Evolutionary conservation across 2,888 invertebrate species (phyloP), one percentile per base, ranked within the genome.

Genomic region (Myopa tessellatipennis): DNA sequence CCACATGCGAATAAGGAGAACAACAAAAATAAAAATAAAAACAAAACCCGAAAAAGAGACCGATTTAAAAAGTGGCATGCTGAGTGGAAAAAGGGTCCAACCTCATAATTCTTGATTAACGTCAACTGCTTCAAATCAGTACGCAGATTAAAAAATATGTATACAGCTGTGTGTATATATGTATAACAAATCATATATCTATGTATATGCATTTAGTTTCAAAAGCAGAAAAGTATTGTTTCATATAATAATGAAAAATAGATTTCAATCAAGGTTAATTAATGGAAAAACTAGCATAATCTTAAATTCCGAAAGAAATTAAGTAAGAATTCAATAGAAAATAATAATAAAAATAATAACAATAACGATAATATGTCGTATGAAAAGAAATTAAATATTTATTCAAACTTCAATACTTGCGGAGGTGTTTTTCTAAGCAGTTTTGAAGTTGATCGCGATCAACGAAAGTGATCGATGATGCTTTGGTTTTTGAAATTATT

Each of bases 11-110:
- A 16, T 36, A 55, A 74, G 52, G 55, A n/a, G 34, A 68, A 36
- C n/a, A 67, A 75, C 67, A 60, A 45, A 16, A 60, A 69, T 12
- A 75, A 68, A 68, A 75, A 40, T 38, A 16, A 18, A 55, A 36
- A 55, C 36, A 40, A 50, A 75, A 75, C 50, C 18, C 34, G 52
- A 38, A 67, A 67, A 68, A 75, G 65, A 75, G 52, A 67, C 16
- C 75, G 36, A 68, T 68, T 67, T 67, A 45, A 45, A 45, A 45
- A 45, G 26, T 45, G 7, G 45, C 45, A 45, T 10, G 6, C 45
- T 10, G 45, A 45, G 10, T 10, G 45, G 50, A 69, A 45, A 52
- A 50, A 26, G 50, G 40, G 50, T 50, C n/a, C 69, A 69, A 69
- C 45, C 8, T 45, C 6, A 69, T 69, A 69, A 69, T 69, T 50